phyloP scores from a whole-genome alignment of 2,113 vertebrate species.

The Pavo muticus region DNA sequence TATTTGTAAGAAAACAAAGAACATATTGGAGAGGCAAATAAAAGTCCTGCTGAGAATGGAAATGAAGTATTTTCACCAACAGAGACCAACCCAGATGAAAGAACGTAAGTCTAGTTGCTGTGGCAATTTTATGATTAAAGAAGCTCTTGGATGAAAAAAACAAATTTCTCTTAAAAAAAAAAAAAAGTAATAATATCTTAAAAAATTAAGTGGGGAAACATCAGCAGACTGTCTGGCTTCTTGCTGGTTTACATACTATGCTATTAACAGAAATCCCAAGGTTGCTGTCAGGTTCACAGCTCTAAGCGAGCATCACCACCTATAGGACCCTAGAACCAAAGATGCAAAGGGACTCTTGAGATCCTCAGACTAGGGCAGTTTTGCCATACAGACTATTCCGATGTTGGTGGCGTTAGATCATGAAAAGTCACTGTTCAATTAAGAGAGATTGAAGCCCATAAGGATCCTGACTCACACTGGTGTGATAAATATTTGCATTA shows the following conservation, averaged over 20 bases:
- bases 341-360: neutral
- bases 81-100: neutral
- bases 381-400: neutral
- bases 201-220: rapidly evolving
- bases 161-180: neutral
- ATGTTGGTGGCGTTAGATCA: neutral
- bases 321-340: neutral
- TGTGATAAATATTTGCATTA: rapidly evolving
- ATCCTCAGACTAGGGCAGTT: neutral
- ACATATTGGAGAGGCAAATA: neutral
- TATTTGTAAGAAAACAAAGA: neutral
- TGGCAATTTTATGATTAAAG: neutral
- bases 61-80: neutral
- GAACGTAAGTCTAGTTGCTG: neutral
- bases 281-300: neutral
- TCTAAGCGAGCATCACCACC: neutral
- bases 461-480: neutral
- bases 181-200: neutral
- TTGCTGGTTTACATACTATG: neutral
- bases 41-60: neutral
- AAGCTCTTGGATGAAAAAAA: neutral
- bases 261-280: neutral
- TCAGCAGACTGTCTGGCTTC: neutral
- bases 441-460: neutral
- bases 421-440: neutral